Base-by-base conservation (phyloP, 2,797 vertebrate species). In the Chrosomus eos region DNA sequence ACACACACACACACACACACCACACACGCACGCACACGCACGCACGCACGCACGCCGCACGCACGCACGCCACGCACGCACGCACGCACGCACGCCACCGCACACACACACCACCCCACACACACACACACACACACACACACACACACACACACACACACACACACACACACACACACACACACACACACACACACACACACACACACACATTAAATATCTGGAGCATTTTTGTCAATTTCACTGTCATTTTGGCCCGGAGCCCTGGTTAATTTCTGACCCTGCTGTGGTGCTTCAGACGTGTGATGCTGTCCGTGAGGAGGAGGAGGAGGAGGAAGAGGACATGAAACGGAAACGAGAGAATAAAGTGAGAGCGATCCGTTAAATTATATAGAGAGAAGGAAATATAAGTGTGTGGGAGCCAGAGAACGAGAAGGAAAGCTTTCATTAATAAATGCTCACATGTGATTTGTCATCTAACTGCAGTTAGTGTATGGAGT, bases 381-480 rank as follows among this genome's bases (percentile, higher is more conserved):
- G 5, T 72, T 66, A 76, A 83, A 53, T 76, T 66, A 38, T 76
- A 83, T 45, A 83, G 33, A 67, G 16, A 33, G 60, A 38, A 55
- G n/a, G 82, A 53, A 38, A 72, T 62, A 73, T 68, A 23, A n/a
- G 31, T 64, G 85, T 80, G 87, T 62, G 84, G 62, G 77, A 28
- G 62, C 26, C 40, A 10, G 33, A 33, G 62, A 67, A 36, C 16
- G 48, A 81, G 48, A 83, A 64, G 73, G 48, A 55, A 81, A 74
- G 70, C 70, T 72, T 72, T 82, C 80, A 73, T 82, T 82, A 82
- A 82, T 72, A 82, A 82, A 72, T 43, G 53, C 68, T 82, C 58
- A 45, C 70, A 83, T 45, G 40, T 68, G 79, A 79, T 66, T 81
- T 51, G 55, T 68, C 58, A 79, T 68, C 67, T 26, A 81, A 60